Conservation (phyloP, 2,888 invertebrate species). For the Scaptomyza polygonia region DNA sequence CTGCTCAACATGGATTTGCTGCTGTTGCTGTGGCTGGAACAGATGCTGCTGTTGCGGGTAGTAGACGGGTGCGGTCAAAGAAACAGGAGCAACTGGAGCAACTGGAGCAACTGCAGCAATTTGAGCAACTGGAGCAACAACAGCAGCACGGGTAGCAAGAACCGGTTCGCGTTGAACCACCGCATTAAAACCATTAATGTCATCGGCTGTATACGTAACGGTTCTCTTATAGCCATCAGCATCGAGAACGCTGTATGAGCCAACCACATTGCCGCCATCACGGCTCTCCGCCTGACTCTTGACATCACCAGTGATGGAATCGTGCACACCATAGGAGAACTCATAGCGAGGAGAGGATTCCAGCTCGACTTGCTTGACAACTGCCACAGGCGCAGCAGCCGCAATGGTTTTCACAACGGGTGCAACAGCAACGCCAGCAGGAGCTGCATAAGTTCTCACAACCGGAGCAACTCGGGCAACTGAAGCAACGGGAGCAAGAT, state of each 20-base stretch:
- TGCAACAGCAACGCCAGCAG: constrained; percentile 33
- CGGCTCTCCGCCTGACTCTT: constrained; percentile 86
- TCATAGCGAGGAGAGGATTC: constrained; percentile 83
- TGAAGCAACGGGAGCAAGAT: constrained; percentile 47
- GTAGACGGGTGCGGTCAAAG: constrained; percentile 61
- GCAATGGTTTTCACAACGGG: constrained; percentile 42
- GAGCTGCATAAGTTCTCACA: constrained; percentile 39
- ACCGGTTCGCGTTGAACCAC: constrained; percentile 85
- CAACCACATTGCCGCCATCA: constrained; percentile 85
- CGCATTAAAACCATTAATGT: constrained; percentile 86
- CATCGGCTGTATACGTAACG: constrained; percentile 86
- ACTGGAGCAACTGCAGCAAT: constrained; percentile 50
- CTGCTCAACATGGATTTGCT: constrained; percentile 45
- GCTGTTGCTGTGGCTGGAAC: constrained; percentile 55
- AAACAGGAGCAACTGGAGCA: constrained; percentile 31
- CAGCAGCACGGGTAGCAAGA: constrained; percentile 55
- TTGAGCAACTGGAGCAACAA: constrained; percentile 54
- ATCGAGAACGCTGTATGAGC: constrained; percentile 85
- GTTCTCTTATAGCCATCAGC: constrained; percentile 86
- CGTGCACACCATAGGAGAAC: constrained; percentile 85
- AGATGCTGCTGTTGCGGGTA: constrained; percentile 42
- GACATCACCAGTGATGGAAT: constrained; percentile 85
- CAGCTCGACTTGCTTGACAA: constrained; percentile 73
- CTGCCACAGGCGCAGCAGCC: constrained; percentile 43
- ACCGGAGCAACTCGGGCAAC: constrained; percentile 42